phyloP scores from a whole-genome alignment of 2,797 vertebrate genomes.

The Glyptemys insculpta region DNA sequence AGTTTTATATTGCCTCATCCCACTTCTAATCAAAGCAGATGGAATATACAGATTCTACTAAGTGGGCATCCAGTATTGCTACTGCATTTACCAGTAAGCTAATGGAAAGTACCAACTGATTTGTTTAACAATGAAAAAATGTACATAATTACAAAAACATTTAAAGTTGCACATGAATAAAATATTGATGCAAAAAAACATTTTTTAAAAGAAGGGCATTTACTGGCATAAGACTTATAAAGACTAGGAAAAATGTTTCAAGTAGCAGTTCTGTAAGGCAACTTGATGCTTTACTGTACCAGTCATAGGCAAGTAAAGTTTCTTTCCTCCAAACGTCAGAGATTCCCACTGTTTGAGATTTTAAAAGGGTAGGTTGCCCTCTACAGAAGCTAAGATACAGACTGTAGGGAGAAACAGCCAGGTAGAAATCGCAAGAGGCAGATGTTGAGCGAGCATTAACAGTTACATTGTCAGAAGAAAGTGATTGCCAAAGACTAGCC shows the following conservation, averaged over 20 bases:
- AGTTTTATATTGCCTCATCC: background rate
- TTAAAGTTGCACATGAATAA: background rate
- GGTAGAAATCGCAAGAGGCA: background rate
- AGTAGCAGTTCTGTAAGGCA: background rate
- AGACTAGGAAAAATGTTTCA: background rate
- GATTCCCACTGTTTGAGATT: background rate
- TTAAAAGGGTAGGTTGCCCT: no score
- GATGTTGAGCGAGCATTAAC: background rate
- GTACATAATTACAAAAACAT: no score
- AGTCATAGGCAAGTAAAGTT: background rate
- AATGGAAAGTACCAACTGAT: no score
- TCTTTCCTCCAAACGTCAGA: background rate
- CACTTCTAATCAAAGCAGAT: background rate
- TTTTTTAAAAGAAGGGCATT: background rate
- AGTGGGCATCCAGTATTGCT: no score
- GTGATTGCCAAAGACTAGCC: background rate
- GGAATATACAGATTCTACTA: background rate
- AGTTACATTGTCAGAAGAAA: background rate
- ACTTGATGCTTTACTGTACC: background rate
- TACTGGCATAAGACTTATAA: background rate
- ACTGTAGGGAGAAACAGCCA: background rate
- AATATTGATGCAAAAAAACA: background rate
- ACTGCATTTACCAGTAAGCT: no score
- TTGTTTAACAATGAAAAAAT: no score
- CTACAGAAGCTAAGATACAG: no score